Percentiles rank a stretch among this genome's conserved stretches.
These are phyloP conservation scores for Corythornis vintsioides DNA, from an alignment of 2,113 vertebrate genomes.

Conservation along the genomic window DNA sequence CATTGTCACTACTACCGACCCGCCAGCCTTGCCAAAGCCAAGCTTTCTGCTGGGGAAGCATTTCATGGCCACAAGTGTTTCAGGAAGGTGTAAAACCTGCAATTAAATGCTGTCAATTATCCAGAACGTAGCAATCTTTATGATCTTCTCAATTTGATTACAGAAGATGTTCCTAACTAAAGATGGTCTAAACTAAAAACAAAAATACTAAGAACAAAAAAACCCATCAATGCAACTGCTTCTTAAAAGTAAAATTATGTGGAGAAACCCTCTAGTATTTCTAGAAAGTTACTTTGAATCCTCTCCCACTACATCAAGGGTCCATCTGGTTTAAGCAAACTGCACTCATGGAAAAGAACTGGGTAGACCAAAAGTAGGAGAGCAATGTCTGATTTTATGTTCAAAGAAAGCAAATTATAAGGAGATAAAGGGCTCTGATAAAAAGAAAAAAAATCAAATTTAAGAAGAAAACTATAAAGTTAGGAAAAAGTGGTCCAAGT, in stretches of 20 bases:
- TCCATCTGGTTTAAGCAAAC: not conserved
- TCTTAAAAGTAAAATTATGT: not conserved
- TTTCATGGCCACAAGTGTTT: not conserved
- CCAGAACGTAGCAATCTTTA: not conserved
- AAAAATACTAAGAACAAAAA: not conserved
- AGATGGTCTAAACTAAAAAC: not conserved
- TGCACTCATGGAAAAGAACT: not conserved
- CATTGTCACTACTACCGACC: not conserved
- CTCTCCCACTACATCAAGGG: not conserved
- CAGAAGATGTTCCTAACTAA: not conserved
- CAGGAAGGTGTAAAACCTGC: not conserved
- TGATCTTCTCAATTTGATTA: not conserved
- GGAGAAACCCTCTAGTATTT: not conserved
- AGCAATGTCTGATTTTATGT: not conserved
- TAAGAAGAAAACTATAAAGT: slow-evolving; percentile 16
- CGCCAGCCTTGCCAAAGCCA: not conserved
- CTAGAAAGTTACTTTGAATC: not conserved
- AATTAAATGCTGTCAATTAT: not conserved
- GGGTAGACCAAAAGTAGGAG: not conserved
- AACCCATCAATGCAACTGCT: rapidly evolving
- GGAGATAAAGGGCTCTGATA: not conserved
- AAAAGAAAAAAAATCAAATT: not conserved
- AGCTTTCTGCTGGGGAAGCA: not conserved
- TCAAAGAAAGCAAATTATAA: not conserved
- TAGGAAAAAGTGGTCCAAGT: slow-evolving; percentile 18